Conservation (phyloP, 2,888 invertebrate genomes). For the Erebia aethiops region DNA sequence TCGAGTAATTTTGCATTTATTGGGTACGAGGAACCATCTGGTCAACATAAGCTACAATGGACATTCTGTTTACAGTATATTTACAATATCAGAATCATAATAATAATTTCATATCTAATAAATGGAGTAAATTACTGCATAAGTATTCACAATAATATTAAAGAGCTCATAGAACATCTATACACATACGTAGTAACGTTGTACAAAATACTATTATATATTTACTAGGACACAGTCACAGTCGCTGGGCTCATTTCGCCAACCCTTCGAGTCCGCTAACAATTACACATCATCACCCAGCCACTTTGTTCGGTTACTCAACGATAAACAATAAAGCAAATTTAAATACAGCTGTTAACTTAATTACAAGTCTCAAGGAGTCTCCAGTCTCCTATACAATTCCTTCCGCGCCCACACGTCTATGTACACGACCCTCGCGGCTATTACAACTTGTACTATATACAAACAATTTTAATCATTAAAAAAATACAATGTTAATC, state of each 20-base stretch:
- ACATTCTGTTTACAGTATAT: slow-evolving; percentile 81
- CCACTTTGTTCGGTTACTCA: slow-evolving; percentile 71
- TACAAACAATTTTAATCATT: slow-evolving; percentile 77
- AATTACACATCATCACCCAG: slow-evolving; percentile 54
- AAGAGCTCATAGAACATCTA: slow-evolving; percentile 70
- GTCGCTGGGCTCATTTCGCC: slow-evolving; percentile 49
- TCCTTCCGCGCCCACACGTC: slow-evolving; percentile 59
- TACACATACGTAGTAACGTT: slow-evolving; percentile 64
- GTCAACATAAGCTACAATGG: slow-evolving; percentile 83
- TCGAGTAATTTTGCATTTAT: slow-evolving; percentile 82
- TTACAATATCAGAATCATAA: slow-evolving; percentile 79
- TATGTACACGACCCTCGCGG: slow-evolving; percentile 58
- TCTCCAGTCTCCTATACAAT: slow-evolving; percentile 45
- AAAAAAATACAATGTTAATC: slow-evolving; percentile 80
- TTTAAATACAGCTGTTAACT: slow-evolving; percentile 75
- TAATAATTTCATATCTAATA: slow-evolving; percentile 74
- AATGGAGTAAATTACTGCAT: slow-evolving; percentile 74
- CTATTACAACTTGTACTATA: slow-evolving; percentile 82
- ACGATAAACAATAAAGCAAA: slow-evolving; percentile 69
- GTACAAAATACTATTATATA: slow-evolving; percentile 77
- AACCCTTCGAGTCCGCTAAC: slow-evolving; percentile 29
- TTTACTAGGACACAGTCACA: slow-evolving; percentile 54
- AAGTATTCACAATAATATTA: slow-evolving; percentile 76
- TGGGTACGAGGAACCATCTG: slow-evolving; percentile 83
- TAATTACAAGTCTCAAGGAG: slow-evolving; percentile 57